Base-by-base conservation (phyloP, 2,888 invertebrate species). In the Pyrocoelia pectoralis region DNA sequence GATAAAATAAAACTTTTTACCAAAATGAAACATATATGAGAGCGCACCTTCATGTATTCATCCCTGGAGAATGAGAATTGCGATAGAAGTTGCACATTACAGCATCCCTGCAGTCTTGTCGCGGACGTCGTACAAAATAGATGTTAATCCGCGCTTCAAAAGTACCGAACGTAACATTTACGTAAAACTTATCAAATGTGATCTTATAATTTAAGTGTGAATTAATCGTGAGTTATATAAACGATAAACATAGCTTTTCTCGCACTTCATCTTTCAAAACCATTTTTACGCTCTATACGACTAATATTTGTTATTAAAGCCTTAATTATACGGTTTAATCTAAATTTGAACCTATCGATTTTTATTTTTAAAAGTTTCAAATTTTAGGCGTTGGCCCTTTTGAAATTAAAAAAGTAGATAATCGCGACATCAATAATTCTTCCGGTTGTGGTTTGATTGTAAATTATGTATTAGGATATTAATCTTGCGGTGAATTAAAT, bases 81-180 rank as follows among this genome's bases (percentile, higher is more conserved):
- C 54, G 62, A 62, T 64, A 52, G 62, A 58, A 56, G 68, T 66
- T 68, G 70, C 69, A 68, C 66, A 70, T 68, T 70, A 67, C 76
- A 76, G 77, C 76, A 73, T 78, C 77, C 76, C 77, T 76, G 79
- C 79, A 79, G 79, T 79, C 75, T 74, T 73, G 73, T 68, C 76
- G 77, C 77, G 77, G 70, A 72, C 69, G 70, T 71, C 75, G 58
- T 51, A 29, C 43, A 54, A 43, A 58, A 54, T 63, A 63, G 58
- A 58, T 51, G 63, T 54, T 54, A 55, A 55, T 10, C 49, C 58
- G 53, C 41, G 46, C n/a, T 18, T 15, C n/a, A 15, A n/a, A 46
- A 46, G 9, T 46, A 46, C 46, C 12, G 29, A n/a, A 28, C 24
- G 12, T 24, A 28, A n/a, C 24, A 28, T 50, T 50, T 28, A 28